Base-by-base conservation (phyloP, 2,888 invertebrate genomes). In the Capitulum mitella region DNA sequence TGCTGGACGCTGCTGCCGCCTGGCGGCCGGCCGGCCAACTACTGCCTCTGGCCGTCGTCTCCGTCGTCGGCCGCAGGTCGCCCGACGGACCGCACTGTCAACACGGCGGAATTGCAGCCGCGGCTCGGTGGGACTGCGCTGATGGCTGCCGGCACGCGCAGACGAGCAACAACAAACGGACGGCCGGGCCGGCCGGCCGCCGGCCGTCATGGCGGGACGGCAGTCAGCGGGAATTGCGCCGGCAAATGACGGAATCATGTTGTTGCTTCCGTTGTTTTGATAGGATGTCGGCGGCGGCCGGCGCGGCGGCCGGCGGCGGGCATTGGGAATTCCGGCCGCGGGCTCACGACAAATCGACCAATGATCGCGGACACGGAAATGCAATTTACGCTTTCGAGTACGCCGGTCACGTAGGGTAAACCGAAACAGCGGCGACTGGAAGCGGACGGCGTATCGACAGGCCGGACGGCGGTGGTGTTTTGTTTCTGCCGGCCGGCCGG, bases 181-280 rank as follows among this genome's bases (percentile, higher is more conserved):
- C 19, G 16, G 64, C 34, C 34, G 19, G 70, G 26, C 70, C 3
- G 14, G 3, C 26, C 10, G 40, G 10, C 34, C 6, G 40, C 22
- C 40, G 37, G 3, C 37, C 26, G 37, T 6, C 26, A 37, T 29
- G 26, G 40, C 70, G 16, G 70, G 14, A 40, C 26, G 40, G 40
- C 70, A 37, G 26, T 40, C 70, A 70, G 70, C 70, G 5, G 70
- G n/a, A 58, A 58, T 58, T 58, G 58, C 58, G 58, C 29, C 58
- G 70, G 40, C 70, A 70, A 70, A 70, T 70, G 70, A 70, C 70
- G 40, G 70, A 70, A 70, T 70, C 70, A 26, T 70, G 70, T 70
- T 70, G 70, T 40, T 70, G 70, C 37, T 70, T 70, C 70, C 70
- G 70, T 40, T 70, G 70, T 70, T 70, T 70, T 70, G 70, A 70